Percentiles rank a stretch among this genome's conserved stretches.
Conservation (phyloP, 2,797 vertebrate genomes). For the Enteromius fasciolatus region DNA sequence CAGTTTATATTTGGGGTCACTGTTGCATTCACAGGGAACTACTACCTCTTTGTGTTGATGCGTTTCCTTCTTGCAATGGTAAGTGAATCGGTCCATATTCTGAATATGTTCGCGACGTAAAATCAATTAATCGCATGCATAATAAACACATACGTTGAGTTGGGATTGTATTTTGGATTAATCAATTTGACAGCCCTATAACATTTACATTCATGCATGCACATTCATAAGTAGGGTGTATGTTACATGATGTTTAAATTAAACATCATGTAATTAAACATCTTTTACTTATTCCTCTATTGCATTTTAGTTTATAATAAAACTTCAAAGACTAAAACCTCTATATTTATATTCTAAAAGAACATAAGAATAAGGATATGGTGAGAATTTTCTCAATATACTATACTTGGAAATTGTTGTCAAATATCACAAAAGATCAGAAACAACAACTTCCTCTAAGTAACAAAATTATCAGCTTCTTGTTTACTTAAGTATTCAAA, state of each 20-base stretch:
- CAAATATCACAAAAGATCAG: not conserved
- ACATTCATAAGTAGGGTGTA: not conserved
- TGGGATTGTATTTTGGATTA: not conserved
- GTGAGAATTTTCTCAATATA: not conserved
- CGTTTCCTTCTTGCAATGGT: constrained; percentile 93
- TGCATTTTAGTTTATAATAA: not conserved
- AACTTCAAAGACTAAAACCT: not conserved
- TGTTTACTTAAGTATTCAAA: not conserved
- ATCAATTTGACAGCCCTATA: not conserved
- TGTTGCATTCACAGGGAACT: constrained; percentile 86
- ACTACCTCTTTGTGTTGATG: constrained; percentile 83
- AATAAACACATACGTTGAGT: not conserved
- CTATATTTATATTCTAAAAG: no score
- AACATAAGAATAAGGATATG: no score
- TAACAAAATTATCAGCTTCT: not conserved
- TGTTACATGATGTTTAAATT: not conserved
- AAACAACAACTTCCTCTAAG: not conserved
- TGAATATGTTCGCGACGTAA: not conserved
- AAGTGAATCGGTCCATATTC: constrained; percentile 64
- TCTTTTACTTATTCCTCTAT: not conserved
- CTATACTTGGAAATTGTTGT: not conserved
- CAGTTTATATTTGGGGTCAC: constrained; percentile 86
- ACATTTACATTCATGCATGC: not conserved
- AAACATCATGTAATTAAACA: not conserved
- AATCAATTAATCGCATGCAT: not conserved